Evolutionary conservation across 2,888 invertebrate species (phyloP).

Genomic region (Lagria hirta): DNA sequence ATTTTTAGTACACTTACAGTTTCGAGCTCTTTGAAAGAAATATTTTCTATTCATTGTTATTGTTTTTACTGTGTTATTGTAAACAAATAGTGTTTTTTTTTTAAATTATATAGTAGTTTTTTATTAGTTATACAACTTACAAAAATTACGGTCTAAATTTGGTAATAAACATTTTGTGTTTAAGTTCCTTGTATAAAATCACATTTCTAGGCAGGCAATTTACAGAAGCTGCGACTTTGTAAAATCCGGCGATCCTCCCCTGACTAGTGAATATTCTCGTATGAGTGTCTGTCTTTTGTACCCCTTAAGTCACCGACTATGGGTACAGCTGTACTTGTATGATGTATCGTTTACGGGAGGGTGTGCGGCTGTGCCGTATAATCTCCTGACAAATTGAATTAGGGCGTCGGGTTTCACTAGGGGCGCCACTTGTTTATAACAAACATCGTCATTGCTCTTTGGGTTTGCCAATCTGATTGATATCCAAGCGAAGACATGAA

Average conservation of each 20-base stretch:
- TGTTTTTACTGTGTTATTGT: too few species aligned
- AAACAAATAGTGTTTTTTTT: too few species aligned
- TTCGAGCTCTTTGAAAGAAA: too few species aligned
- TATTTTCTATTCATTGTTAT: too few species aligned
- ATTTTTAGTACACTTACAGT: too few species aligned
- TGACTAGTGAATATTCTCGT: constrained; percentile 29
- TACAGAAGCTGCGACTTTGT: constrained; percentile 25
- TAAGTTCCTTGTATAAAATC: too few species aligned
- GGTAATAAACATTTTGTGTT: too few species aligned
- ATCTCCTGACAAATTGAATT: constrained; percentile 58
- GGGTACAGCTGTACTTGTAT: constrained; percentile 48
- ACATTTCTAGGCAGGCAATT: too few species aligned
- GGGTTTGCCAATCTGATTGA: constrained; percentile 49
- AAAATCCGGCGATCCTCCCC: constrained; percentile 22
- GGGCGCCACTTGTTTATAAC: constrained; percentile 56
- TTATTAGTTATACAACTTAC: too few species aligned
- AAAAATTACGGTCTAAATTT: too few species aligned
- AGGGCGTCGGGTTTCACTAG: constrained; percentile 51
- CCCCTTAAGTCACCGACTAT: constrained; percentile 39
- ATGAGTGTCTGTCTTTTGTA: constrained; percentile 33
- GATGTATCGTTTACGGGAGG: constrained; percentile 54
- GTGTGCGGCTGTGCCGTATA: constrained; percentile 55
- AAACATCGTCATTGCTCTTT: constrained; percentile 54
- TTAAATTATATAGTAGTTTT: too few species aligned
- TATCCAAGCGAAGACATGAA: constrained; percentile 30